phyloP scores from a whole-genome alignment of 2,113 vertebrate species.

The Burhinus oedicnemus region DNA sequence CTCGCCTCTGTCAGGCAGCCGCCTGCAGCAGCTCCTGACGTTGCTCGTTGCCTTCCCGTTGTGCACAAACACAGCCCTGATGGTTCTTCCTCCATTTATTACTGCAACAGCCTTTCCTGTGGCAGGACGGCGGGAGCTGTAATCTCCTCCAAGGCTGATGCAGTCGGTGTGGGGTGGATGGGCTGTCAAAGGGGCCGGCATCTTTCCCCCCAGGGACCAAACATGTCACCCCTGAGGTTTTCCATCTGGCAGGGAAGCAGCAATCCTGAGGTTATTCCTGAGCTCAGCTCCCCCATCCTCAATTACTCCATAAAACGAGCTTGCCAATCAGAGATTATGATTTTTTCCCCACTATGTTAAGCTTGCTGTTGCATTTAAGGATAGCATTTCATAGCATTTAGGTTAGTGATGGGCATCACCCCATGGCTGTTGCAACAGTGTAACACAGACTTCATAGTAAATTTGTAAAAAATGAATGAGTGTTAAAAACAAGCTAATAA shows the following conservation, averaged over 20 bases:
- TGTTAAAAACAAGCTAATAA: not conserved
- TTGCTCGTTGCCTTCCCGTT: not conserved
- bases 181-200: not conserved
- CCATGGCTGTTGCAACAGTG: not conserved
- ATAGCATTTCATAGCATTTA: not conserved
- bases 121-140: not conserved
- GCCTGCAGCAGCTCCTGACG: not conserved
- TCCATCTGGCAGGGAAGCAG: not conserved
- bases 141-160: not conserved
- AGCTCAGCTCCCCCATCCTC: not conserved
- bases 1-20: accelerated
- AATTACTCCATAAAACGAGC: not conserved
- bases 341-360: not conserved
- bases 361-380: not conserved
- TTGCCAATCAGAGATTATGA: not conserved
- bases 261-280: not conserved
- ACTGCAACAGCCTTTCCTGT: not conserved
- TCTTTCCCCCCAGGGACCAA: not conserved
- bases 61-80: not conserved
- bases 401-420: not conserved
- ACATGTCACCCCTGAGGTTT: not conserved
- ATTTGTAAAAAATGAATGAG: not conserved
- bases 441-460: not conserved
- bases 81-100: not conserved
- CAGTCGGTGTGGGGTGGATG: not conserved